Base-by-base conservation (phyloP, 2,797 vertebrate species). In the Alfaro cultratus region DNA sequence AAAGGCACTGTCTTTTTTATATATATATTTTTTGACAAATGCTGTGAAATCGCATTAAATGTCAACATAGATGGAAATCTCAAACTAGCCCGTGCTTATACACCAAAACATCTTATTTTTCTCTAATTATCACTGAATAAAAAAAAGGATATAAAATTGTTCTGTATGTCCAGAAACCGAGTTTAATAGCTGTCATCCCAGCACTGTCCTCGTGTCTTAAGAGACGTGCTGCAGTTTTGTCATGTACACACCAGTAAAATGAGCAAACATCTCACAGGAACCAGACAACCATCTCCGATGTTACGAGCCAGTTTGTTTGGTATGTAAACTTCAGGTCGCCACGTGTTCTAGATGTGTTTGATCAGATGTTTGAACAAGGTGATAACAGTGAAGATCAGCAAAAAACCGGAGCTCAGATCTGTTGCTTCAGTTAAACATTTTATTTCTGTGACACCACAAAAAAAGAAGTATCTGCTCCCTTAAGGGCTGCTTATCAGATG, bases 321-420 rank as follows among this genome's bases (percentile, higher is more conserved):
- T 83, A 82, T 88, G 86, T 78, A 83, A 88, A 84, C 80, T 83
- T 70, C 29, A 83, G 80, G 75, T 70, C 41, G 49, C 74, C 81
- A 76, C 80, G 83, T 80, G 80, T 77, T 53, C 51, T 46, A 34
- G 31, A 84, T 78, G 64, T 80, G 80, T 45, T 72, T 71, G 43
- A 41, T 21, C 8, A 49, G 75, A 84, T 80, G 67, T 89, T 78
- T 86, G 78, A 88, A 81, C 70, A 75, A 45, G n/a, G n/a, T 29
- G 80, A 88, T 85, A 83, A 75, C 75, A 26, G 57, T 12, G 31
- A 49, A 26, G 60, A 67, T 76, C 31, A 49, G 60, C 31, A 68
- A 70, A 41, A 36, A 75, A 47, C 9, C 29, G 45, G 7, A 75
- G 80, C 57, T 62, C 45, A 46, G 23, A 26, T 31, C 9, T 60